Percentiles rank a stretch among this genome's conserved stretches.
Conservation (phyloP, 2,113 vertebrate genomes). For the Cyprinus carpio region DNA sequence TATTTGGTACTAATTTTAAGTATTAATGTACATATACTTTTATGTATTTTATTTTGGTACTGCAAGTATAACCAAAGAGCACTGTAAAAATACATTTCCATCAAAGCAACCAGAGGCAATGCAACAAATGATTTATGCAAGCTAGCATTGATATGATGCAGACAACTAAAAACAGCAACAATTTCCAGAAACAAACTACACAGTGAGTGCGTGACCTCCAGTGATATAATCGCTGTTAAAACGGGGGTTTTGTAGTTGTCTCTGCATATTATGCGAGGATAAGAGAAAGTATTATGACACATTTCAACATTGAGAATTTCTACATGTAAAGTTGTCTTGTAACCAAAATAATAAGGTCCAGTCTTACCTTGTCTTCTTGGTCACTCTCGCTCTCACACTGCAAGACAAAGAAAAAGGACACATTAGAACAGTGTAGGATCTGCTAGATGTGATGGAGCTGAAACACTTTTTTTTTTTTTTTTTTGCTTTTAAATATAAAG, state of each 20-base stretch:
- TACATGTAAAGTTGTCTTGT: not conserved
- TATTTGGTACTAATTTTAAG: not conserved
- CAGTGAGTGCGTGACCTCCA: not conserved
- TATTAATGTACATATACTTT: not conserved
- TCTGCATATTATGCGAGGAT: not conserved
- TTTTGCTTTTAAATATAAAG: constrained; percentile 11
- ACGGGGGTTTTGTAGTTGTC: not conserved
- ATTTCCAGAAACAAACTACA: not conserved
- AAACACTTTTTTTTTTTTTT: not conserved
- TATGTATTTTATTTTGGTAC: not conserved
- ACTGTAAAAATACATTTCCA: not conserved
- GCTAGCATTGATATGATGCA: not conserved
- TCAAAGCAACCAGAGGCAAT: not conserved
- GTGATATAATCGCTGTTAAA: not conserved
- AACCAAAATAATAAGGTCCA: not conserved
- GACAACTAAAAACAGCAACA: not conserved
- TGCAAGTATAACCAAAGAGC: not conserved
- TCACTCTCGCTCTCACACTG: constrained; percentile 96
- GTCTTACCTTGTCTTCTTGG: constrained; percentile 94
- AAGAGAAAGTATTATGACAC: not conserved
- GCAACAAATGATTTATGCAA: not conserved
- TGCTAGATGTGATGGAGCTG: not conserved
- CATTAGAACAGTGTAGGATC: constrained; percentile 28
- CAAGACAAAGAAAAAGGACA: constrained; percentile 57
- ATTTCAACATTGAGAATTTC: not conserved